Evolutionary conservation across 2,797 vertebrate species (phyloP), one percentile per base, ranked within the genome.

Genomic region (Coracias cyanogaster): DNA sequence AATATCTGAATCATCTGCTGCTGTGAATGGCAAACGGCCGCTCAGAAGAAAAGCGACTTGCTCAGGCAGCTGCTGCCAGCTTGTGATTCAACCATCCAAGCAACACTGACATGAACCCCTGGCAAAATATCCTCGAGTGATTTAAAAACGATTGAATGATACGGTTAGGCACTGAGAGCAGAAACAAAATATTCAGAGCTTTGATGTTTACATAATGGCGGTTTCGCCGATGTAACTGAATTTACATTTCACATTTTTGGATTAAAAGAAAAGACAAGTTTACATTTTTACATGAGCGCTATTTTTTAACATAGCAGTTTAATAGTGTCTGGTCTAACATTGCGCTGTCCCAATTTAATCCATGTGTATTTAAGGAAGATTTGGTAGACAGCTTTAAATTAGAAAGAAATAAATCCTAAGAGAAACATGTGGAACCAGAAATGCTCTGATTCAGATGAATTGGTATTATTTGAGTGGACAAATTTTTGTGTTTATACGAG

Each of bases 11-110:
- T 93, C 57, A 52, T 88, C 85, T 90, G 69, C 69, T 6, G 7
- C 35, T 16, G 51, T 58, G 89, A n/a, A 54, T 15, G 65, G 82
- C 65, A 89, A 92, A 92, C 89, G 54, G 11, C 61, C 1, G 5
- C 69, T 85, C 86, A 69, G 79, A 71, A 78, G 61, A 35, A 76
- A 69, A 90, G 69, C 15, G 15, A 94, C 87, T 80, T 89, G 64
- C 82, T 33, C 57, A 15, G 82, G 67, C 86, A 89, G 66, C 89
- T 90, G 92, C 92, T 92, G 94, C 4, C 1, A 86, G 69, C 49
- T 90, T 49, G 28, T 26, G 91, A 46, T 92, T 69, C 86, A 65
- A 5, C 33, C 92, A 90, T 79, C 87, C 94, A 92, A 95, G 91
- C 69, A 71, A 20, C 28, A 1, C 58, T 55, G 79, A 74, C 82